A percentile compares a stretch with the other conserved stretches of the same genome.
These are phyloP conservation scores for Erebia ligea DNA, from an alignment of 2,888 invertebrate species.

Conservation along the genomic window DNA sequence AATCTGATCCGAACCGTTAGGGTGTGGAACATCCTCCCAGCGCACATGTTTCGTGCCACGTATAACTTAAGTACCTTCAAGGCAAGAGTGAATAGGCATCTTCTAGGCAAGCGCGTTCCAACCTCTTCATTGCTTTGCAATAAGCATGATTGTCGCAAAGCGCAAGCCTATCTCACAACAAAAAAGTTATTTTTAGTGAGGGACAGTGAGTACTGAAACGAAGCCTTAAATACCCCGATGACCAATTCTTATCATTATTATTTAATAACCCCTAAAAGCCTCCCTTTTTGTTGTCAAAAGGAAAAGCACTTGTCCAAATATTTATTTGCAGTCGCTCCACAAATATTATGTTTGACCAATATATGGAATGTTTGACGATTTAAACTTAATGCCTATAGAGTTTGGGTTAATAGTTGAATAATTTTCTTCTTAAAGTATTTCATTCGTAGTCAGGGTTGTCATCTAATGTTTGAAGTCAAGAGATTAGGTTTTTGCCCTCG, in stretches of 20 bases:
- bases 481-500: not conserved
- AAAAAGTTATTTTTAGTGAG: no score
- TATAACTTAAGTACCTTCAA: no score
- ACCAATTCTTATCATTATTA: constrained; percentile 10
- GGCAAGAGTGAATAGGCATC: no score
- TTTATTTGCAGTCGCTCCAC: not conserved
- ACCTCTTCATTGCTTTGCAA: no score
- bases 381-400: not conserved
- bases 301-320: constrained; percentile 12
- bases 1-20: no score
- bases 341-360: constrained; percentile 9
- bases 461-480: not conserved
- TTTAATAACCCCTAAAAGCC: constrained; percentile 3
- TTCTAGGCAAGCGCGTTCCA: no score
- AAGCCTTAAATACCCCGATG: not conserved
- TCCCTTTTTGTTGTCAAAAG: constrained; percentile 4
- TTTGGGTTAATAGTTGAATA: not conserved
- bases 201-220: no score
- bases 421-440: not conserved
- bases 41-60: no score
- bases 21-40: no score
- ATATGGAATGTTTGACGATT: not conserved
- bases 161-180: no score
- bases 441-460: not conserved
- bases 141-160: no score